Evolutionary conservation across 2,888 invertebrate genomes (phyloP).

Genomic region (Emmelina monodactyla): DNA sequence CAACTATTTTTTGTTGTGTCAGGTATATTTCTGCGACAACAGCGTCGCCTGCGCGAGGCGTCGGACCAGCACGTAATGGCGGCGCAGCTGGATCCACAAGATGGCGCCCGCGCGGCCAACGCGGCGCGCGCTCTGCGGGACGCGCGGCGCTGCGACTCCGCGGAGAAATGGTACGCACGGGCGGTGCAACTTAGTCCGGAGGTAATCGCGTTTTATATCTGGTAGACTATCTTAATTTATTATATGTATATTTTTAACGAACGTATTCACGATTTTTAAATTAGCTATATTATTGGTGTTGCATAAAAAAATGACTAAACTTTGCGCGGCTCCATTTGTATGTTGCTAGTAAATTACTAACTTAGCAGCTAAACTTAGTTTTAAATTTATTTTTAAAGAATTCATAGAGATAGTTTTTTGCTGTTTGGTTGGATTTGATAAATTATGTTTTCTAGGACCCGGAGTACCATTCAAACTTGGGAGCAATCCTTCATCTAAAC

Average conservation of each 20-base stretch:
- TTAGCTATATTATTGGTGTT: too few species aligned
- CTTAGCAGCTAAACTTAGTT: too few species aligned
- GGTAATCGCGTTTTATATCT: too few species aligned
- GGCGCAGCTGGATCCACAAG: constrained; percentile 77
- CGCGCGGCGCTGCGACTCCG: constrained; percentile 80
- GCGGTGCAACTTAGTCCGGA: constrained; percentile 72
- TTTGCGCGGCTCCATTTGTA: too few species aligned
- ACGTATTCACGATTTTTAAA: too few species aligned
- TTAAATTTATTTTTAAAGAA: too few species aligned
- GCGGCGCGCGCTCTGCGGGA: constrained; percentile 89
- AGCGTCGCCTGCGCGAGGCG: constrained; percentile 81
- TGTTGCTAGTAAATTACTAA: too few species aligned
- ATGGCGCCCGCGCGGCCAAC: constrained; percentile 85
- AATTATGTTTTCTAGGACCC: constrained; percentile 86
- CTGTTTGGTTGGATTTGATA: too few species aligned
- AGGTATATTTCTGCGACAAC: constrained; percentile 89
- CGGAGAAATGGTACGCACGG: constrained; percentile 87
- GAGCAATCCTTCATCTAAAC: constrained; percentile 93
- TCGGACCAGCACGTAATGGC: constrained; percentile 82
- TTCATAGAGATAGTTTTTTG: too few species aligned
- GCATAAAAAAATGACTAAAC: too few species aligned
- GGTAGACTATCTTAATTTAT: too few species aligned
- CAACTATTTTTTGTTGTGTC: constrained; percentile 22
- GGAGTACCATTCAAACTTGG: constrained; percentile 91
- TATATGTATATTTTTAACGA: too few species aligned